phyloP scores from a whole-genome alignment of 37 sponge, comb jelly and placozoan genomes.

The Eunapius fragilis region DNA sequence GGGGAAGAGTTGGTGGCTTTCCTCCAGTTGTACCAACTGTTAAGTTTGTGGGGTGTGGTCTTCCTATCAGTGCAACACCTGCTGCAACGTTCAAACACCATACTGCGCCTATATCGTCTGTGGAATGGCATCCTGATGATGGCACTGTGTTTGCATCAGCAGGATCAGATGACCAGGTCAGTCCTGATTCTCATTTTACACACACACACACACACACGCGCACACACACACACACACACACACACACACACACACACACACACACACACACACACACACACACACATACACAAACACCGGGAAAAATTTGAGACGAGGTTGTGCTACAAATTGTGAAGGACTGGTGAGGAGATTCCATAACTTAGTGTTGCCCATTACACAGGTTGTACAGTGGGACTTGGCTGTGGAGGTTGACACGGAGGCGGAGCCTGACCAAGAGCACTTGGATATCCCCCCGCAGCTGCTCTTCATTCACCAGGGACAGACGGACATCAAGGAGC shows the following conservation, averaged over 20 bases:
- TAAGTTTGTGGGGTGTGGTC: background rate
- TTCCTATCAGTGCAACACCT: conserved; percentile 45
- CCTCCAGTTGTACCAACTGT: too few species aligned
- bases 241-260: too few species aligned
- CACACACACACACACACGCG: too few species aligned
- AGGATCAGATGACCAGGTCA: conserved; percentile 95
- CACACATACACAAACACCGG: too few species aligned
- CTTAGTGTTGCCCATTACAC: background rate
- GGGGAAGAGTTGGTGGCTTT: too few species aligned
- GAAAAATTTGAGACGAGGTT: too few species aligned
- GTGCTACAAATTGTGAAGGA: too few species aligned
- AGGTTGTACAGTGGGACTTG: conserved; percentile 96
- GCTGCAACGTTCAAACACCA: conserved; percentile 94
- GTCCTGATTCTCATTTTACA: background rate
- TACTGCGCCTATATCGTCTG: conserved; percentile 83
- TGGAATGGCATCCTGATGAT: conserved; percentile 96
- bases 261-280: too few species aligned
- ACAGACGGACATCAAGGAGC: conserved; percentile 95
- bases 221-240: too few species aligned
- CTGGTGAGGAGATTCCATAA: too few species aligned
- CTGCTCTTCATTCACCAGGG: conserved; percentile 98
- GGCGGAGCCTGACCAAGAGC: conserved; percentile 4
- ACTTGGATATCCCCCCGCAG: conserved; percentile 85
- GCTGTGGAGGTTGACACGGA: conserved; percentile 83
- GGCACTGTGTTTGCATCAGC: conserved; percentile 93